Conservation (phyloP, 2,888 invertebrate genomes). For the Rosalia funebris region DNA sequence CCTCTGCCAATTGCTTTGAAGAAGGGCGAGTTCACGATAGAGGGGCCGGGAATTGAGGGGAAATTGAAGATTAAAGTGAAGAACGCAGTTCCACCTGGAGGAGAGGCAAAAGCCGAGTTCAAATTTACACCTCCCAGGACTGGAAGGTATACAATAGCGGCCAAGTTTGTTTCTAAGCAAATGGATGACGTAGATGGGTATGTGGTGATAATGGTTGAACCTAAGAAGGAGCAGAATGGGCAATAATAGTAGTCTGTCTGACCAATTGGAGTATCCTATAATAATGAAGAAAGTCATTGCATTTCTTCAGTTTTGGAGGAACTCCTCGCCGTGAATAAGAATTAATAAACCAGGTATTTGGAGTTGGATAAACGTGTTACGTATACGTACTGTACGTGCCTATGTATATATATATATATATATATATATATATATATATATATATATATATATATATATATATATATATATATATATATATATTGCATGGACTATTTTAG, state of each 20-base stretch:
- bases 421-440: no score
- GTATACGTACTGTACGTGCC: no score
- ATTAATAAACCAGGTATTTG: no score
- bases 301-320: no score
- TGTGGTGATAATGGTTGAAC: slow-evolving; percentile 76
- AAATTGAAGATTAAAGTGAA: slow-evolving; percentile 76
- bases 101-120: slow-evolving; percentile 74
- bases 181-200: slow-evolving; percentile 91
- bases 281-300: no score
- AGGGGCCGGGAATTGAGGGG: slow-evolving; percentile 82
- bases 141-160: slow-evolving; percentile 85
- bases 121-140: slow-evolving; percentile 80
- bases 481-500: no score
- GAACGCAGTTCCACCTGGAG: slow-evolving; percentile 73
- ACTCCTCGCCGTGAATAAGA: no score
- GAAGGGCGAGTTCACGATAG: slow-evolving; percentile 81
- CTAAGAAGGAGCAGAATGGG: slow-evolving; percentile 53
- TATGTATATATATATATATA: no score
- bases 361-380: no score
- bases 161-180: slow-evolving; percentile 88
- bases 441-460: no score
- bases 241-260: slow-evolving; percentile 21
- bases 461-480: no score
- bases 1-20: slow-evolving; percentile 83
- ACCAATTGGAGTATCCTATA: no score